Base-by-base conservation (phyloP, 2,888 invertebrate species). In the Heliconius charithonia region DNA sequence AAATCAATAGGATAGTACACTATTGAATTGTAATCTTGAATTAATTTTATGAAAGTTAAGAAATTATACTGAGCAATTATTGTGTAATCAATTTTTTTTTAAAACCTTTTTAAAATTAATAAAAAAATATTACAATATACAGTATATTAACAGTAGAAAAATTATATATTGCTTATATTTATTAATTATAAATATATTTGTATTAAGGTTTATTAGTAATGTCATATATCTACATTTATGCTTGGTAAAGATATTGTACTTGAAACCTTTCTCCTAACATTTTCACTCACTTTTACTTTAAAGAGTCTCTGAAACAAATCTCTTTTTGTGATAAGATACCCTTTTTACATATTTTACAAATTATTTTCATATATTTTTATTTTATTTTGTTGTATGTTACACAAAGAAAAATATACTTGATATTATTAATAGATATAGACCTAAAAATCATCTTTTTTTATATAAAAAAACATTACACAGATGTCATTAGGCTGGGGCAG, bases 401-500 rank as follows among this genome's bases (percentile, higher is more conserved):
- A 56, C 3, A 56, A 56, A 59, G 3, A 59, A 59, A n/a, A n/a
- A 56, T 29, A 56, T n/a, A 51, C 6, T 16, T 51, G 7, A 51
- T 51, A 51, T 51, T 45, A 45, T 45, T 51, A 51, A 51, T 51
- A 51, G 7, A 51, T 7, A 41, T 41, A 51, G 51, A 19, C 51
- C 19, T 19, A 19, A 51, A 51, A 6, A 7, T 6, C 10, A n/a
- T 10, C 9, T 10, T n/a, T 32, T 29, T 13, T 16, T 37, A n/a
- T 45, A 25, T 37, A n/a, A 25, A 9, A 37, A n/a, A 9, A 9
- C 19, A 41, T 37, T 80, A 27, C 63, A 80, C 80, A 94, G 94
- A 93, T 93, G 93, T 82, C 87, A 69, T 83, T 83, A 71, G 87
- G 86, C 51, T 95, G 95, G 95, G 87, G 85, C 81, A 87, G 84